A percentile compares a stretch with the other conserved stretches of the same genome.
Conservation (phyloP, 2,113 vertebrate species). For the Galemys pyrenaicus region DNA sequence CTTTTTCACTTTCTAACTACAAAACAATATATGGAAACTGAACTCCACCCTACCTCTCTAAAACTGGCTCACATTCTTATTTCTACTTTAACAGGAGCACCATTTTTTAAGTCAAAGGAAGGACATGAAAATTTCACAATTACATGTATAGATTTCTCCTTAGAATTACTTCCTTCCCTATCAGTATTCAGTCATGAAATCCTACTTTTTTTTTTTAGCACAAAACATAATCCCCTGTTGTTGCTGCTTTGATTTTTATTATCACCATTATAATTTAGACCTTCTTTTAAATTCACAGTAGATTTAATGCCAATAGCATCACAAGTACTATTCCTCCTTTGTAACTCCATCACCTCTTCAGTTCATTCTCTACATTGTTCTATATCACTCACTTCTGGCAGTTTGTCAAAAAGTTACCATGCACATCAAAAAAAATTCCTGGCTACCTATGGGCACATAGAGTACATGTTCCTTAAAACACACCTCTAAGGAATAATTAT, state of each 20-base stretch:
- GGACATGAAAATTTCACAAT: not conserved
- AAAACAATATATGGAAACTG: not conserved
- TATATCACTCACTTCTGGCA: not conserved
- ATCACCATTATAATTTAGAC: not conserved
- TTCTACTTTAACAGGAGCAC: not conserved
- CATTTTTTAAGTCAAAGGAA: not conserved
- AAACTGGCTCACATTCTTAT: not conserved
- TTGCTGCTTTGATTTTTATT: not conserved
- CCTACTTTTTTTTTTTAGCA: not conserved
- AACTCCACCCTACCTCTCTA: not conserved
- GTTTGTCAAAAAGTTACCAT: not conserved
- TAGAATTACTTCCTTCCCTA: not conserved
- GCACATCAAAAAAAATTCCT: not conserved
- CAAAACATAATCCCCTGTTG: not conserved
- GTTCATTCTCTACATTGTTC: not conserved
- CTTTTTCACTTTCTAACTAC: not conserved
- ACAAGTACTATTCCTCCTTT: not conserved
- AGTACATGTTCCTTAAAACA: not conserved
- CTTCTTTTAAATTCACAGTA: not conserved
- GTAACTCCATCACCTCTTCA: rapidly evolving
- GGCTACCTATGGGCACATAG: not conserved
- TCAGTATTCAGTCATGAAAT: not conserved
- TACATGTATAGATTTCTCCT: not conserved
- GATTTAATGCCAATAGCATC: conserved; percentile 13
- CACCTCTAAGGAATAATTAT: not conserved